Conservation (phyloP, 2,113 vertebrate species). For the Sorex fumeus region DNA sequence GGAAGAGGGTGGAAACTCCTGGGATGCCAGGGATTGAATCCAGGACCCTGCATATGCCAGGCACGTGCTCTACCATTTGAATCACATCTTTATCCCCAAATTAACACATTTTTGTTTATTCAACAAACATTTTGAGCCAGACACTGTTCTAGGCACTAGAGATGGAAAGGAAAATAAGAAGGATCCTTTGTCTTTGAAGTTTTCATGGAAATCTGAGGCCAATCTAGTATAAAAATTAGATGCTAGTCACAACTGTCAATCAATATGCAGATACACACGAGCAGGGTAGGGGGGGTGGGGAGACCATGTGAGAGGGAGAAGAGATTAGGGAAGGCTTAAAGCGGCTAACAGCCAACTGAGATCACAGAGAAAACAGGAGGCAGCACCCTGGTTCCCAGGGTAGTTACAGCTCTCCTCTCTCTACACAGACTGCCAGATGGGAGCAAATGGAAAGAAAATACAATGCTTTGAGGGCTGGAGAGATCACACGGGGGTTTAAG, state of each 20-base stretch:
- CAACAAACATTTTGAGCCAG: not conserved
- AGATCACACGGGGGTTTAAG: too few species aligned
- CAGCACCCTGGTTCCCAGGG: not conserved
- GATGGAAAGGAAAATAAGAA: constrained; percentile 15
- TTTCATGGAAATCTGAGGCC: too few species aligned
- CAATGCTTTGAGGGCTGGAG: too few species aligned
- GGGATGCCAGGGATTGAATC: too few species aligned
- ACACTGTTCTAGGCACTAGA: not conserved
- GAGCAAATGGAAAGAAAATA: not conserved
- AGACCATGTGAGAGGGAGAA: not conserved
- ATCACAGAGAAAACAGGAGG: not conserved
- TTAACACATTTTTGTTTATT: constrained; percentile 29
- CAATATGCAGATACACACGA: not conserved
- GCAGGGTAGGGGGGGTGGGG: not conserved
- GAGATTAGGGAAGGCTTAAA: not conserved
- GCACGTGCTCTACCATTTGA: too few species aligned
- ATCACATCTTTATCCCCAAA: not conserved
- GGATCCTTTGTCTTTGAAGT: too few species aligned
- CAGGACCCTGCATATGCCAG: too few species aligned
- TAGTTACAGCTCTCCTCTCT: not conserved
- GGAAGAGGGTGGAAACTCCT: too few species aligned
- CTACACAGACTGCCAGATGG: not conserved
- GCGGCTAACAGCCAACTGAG: not conserved
- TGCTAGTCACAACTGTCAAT: not conserved
- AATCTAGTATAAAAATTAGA: too few species aligned